These are phyloP conservation scores for Poeciliopsis prolifica DNA, from an alignment of 2,113 vertebrate genomes.

Conservation along the genomic window DNA sequence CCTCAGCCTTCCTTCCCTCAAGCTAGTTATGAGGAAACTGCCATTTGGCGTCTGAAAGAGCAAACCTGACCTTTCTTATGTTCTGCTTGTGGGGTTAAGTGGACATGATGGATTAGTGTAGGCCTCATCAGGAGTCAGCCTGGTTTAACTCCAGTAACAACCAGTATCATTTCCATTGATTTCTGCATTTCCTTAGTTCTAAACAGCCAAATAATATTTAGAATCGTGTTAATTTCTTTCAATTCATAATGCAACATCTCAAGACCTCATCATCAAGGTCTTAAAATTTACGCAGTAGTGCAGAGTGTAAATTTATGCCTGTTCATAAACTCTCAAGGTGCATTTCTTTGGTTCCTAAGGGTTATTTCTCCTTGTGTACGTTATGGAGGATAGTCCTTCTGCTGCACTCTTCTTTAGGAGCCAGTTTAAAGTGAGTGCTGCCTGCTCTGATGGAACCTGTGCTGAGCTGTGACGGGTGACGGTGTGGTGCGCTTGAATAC, in stretches of 20 bases:
- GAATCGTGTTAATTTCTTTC: slow-evolving; percentile 7
- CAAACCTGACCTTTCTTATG: slow-evolving; percentile 67
- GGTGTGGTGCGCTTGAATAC: slow-evolving; percentile 78
- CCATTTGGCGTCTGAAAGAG: slow-evolving; percentile 59
- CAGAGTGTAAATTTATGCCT: slow-evolving; percentile 18
- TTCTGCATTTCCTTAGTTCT: slow-evolving; percentile 15
- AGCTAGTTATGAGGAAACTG: slow-evolving; percentile 72
- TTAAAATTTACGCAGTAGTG: slow-evolving; percentile 32
- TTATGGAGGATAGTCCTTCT: slow-evolving; percentile 54
- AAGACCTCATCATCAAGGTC: background rate
- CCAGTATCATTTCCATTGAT: slow-evolving; percentile 35
- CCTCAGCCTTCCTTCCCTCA: slow-evolving; percentile 61
- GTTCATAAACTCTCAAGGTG: slow-evolving; percentile 16
- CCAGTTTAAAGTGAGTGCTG: slow-evolving; percentile 74
- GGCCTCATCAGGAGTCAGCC: slow-evolving; percentile 58
- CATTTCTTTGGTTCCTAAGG: slow-evolving; percentile 5
- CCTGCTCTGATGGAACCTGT: slow-evolving; percentile 78
- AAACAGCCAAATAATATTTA: slow-evolving; percentile 16
- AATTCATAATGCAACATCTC: background rate
- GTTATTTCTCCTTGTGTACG: slow-evolving; percentile 30
- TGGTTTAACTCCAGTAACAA: slow-evolving; percentile 47
- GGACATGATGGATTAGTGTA: slow-evolving; percentile 75
- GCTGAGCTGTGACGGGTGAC: slow-evolving; percentile 81
- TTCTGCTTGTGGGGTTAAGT: slow-evolving; percentile 74
- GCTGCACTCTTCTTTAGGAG: slow-evolving; percentile 63